Conservation (phyloP, 2,888 invertebrate genomes). For the Lasioglossum leucozonium region DNA sequence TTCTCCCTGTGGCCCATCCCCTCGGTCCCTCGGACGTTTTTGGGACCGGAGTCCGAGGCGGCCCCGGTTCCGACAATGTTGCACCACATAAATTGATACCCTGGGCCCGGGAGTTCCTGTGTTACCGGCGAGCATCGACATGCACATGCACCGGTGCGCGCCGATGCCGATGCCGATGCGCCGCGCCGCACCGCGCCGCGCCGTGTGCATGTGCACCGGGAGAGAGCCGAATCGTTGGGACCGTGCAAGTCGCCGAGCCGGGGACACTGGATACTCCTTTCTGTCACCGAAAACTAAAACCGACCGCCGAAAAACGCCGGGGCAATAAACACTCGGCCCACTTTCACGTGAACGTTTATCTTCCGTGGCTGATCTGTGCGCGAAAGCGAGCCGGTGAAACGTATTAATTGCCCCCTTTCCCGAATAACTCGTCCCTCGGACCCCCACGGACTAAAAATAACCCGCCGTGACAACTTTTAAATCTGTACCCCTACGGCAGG, state of each 20-base stretch:
- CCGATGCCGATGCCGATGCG: slow-evolving; percentile 37
- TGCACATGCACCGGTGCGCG: slow-evolving; percentile 60
- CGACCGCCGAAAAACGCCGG: slow-evolving; percentile 23
- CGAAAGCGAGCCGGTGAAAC: slow-evolving; percentile 45
- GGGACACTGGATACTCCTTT: slow-evolving; percentile 51
- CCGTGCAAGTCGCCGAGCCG: slow-evolving; percentile 58
- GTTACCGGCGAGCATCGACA: slow-evolving; percentile 75
- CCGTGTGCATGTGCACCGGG: slow-evolving; percentile 32
- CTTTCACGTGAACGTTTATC: slow-evolving; percentile 58
- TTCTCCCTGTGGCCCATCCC: slow-evolving; percentile 63
- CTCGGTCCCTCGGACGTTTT: slow-evolving; percentile 32
- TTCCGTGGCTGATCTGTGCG: slow-evolving; percentile 43
- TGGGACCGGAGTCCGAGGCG: slow-evolving; percentile 51
- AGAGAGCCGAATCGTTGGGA: neutral
- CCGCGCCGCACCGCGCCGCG: no score
- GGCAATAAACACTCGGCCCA: slow-evolving; percentile 54
- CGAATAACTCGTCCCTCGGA: slow-evolving; percentile 51
- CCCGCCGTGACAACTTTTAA: no score
- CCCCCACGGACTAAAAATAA: neutral
- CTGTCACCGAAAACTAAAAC: slow-evolving; percentile 54
- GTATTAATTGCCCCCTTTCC: slow-evolving; percentile 52
- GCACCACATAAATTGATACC: slow-evolving; percentile 82
- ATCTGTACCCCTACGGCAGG: no score
- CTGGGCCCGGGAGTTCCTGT: slow-evolving; percentile 75
- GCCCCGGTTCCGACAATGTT: slow-evolving; percentile 77